Conservation (phyloP, 2,797 vertebrate genomes). For the Chromobotia macracanthus region DNA sequence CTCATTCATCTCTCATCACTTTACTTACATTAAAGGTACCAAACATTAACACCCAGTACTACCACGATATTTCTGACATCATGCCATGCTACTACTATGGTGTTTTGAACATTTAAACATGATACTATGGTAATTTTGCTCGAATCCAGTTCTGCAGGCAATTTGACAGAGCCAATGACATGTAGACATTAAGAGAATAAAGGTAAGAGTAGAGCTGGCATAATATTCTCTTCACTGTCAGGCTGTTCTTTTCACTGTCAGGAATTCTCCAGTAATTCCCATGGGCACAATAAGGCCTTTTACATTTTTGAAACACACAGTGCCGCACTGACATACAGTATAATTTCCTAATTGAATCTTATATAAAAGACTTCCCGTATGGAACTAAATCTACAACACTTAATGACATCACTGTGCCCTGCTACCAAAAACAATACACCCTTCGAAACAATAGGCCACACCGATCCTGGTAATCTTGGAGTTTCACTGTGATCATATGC, state of each 20-base stretch:
- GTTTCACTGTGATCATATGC: not conserved
- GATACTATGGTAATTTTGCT: not conserved
- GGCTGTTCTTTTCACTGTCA: too few species aligned
- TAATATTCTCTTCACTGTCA: not conserved
- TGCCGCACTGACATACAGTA: constrained; percentile 15
- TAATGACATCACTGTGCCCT: not conserved
- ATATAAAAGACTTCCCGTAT: constrained; percentile 7
- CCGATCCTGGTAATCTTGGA: too few species aligned
- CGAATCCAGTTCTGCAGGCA: too few species aligned
- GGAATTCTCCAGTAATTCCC: constrained; percentile 1
- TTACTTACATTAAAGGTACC: not conserved
- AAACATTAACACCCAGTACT: not conserved
- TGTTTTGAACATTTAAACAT: too few species aligned
- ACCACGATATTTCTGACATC: too few species aligned
- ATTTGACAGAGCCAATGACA: not conserved
- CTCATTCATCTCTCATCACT: not conserved
- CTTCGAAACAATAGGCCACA: constrained; percentile 7
- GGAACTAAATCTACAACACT: not conserved
- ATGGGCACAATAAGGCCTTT: constrained; percentile 28
- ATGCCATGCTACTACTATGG: too few species aligned
- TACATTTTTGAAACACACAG: constrained; percentile 36
- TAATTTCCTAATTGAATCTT: constrained; percentile 17
- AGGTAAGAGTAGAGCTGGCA: constrained; percentile 6
- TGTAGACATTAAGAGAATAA: not conserved
- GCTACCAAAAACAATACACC: constrained; percentile 10